A percentile compares a stretch with the other conserved stretches of the same genome.
Evolutionary conservation across 2,113 vertebrate genomes (phyloP).

Genomic region (Limnothrissa miodon): DNA sequence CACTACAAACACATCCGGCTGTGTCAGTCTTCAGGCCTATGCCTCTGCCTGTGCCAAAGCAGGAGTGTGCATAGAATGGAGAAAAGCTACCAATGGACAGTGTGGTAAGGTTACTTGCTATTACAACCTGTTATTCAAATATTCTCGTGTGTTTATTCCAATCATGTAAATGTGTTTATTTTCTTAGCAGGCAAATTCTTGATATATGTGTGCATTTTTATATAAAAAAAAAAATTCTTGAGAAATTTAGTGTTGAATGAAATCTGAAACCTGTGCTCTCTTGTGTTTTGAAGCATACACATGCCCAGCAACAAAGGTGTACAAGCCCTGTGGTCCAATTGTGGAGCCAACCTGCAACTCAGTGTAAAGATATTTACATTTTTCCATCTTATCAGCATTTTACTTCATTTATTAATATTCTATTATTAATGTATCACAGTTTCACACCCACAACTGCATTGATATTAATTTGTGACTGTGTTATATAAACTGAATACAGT

Average conservation of each 20-base stretch:
- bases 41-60: constrained; percentile 72
- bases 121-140: background rate
- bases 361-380: constrained; percentile 61
- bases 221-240: no score
- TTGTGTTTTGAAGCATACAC: constrained; percentile 60
- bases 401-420: no score
- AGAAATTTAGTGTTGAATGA: no score
- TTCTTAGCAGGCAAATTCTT: no score
- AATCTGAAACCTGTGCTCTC: background rate
- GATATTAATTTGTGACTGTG: background rate
- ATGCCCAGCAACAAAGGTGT: constrained; percentile 74
- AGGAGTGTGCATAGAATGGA: constrained; percentile 84
- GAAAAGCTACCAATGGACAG: constrained; percentile 64
- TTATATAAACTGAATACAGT: background rate
- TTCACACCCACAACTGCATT: background rate
- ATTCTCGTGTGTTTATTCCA: background rate
- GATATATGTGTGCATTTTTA: no score
- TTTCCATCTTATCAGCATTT: no score
- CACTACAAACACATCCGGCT: constrained; percentile 44
- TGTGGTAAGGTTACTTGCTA: constrained; percentile 75
- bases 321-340: constrained; percentile 75
- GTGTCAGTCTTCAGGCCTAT: constrained; percentile 80
- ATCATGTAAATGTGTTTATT: background rate
- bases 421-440: background rate
- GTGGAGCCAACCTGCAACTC: constrained; percentile 71